Conservation (phyloP, 1,140 invertebrate species). For the Planococcus citri region DNA sequence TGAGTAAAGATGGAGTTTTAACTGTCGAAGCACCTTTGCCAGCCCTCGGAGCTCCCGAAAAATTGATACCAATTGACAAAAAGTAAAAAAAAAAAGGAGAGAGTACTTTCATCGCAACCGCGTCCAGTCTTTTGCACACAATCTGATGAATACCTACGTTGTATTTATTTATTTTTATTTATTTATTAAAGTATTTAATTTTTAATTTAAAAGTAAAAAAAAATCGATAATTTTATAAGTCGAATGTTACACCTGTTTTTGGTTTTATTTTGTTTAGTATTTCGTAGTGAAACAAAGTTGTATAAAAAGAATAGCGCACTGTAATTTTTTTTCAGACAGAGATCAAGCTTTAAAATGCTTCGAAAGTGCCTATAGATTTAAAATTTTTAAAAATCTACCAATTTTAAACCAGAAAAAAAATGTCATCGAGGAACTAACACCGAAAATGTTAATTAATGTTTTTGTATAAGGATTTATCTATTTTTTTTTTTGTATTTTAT, state of each 20-base stretch:
- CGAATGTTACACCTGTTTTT: background rate
- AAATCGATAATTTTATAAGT: background rate
- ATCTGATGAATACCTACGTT: background rate
- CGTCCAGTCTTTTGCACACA: background rate
- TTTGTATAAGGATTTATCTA: background rate
- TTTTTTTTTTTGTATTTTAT: background rate
- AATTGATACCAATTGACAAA: slow-evolving; percentile 53
- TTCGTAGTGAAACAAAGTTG: too few relatives aligned
- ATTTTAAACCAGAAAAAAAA: too few relatives aligned
- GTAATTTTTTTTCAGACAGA: too few relatives aligned
- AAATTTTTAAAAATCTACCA: too few relatives aligned
- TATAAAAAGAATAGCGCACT: too few relatives aligned
- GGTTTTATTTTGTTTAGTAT: too few relatives aligned
- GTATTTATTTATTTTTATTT: background rate
- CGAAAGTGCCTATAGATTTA: too few relatives aligned
- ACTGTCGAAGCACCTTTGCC: slow-evolving; percentile 88
- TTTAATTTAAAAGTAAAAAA: background rate
- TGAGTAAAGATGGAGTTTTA: slow-evolving; percentile 83
- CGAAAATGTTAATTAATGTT: background rate
- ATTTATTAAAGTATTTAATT: background rate
- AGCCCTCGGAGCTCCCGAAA: slow-evolving; percentile 54
- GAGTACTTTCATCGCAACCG: slow-evolving; percentile 2
- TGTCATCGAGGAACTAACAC: background rate
- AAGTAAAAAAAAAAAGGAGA: too few relatives aligned
- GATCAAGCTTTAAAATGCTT: too few relatives aligned